These are phyloP conservation scores for Equus quagga DNA, from an alignment of 2,113 vertebrate genomes.

Conservation along the genomic window DNA sequence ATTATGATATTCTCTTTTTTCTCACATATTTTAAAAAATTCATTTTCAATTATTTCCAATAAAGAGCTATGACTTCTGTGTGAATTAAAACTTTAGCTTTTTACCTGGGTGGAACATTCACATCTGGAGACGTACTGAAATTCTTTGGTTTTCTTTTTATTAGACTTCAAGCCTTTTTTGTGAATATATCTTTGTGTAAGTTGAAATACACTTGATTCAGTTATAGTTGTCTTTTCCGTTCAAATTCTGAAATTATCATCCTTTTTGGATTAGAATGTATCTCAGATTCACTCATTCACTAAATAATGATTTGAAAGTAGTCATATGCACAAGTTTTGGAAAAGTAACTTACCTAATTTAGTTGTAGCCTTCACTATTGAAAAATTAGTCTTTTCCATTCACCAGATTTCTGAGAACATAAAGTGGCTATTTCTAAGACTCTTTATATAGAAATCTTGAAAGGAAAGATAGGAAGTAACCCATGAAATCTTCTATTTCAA, in stretches of 20 bases:
- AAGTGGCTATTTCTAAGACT: background rate
- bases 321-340: background rate
- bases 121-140: slow-evolving; percentile 5
- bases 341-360: slow-evolving; percentile 35
- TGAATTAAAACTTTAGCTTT: slow-evolving; percentile 17
- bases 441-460: slow-evolving; percentile 19
- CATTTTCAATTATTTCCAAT: slow-evolving; percentile 24
- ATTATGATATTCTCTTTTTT: background rate
- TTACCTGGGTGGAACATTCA: background rate
- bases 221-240: slow-evolving; percentile 23
- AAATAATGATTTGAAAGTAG: background rate
- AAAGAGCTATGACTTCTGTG: slow-evolving; percentile 13
- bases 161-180: background rate
- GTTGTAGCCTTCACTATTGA: background rate
- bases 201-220: slow-evolving; percentile 26
- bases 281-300: background rate
- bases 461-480: background rate
- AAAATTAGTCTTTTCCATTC: slow-evolving; percentile 1
- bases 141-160: slow-evolving; percentile 44
- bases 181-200: background rate
- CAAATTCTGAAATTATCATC: background rate
- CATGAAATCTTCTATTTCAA: background rate
- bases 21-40: background rate
- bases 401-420: slow-evolving; percentile 27
- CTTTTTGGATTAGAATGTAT: slow-evolving; percentile 23